These are phyloP conservation scores for Drosophila melanosoma DNA, from an alignment of 2,888 invertebrate species.

Conservation along the genomic window DNA sequence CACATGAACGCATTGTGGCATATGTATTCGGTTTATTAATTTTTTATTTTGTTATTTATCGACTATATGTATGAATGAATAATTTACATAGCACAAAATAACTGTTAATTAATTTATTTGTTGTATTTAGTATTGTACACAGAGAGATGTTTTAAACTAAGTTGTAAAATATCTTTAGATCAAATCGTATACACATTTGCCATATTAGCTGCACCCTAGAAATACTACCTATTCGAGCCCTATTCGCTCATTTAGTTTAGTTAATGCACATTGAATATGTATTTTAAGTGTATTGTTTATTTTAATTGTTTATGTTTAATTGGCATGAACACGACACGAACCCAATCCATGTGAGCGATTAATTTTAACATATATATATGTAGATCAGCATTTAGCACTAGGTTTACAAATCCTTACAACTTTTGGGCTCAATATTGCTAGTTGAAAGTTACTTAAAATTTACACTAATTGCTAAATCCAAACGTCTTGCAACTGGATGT, in stretches of 20 bases:
- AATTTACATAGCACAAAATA: constrained; percentile 30
- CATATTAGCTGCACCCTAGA: constrained; percentile 31
- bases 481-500: constrained; percentile 8
- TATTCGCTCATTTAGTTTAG: constrained; percentile 46
- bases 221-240: constrained; percentile 28
- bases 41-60: constrained; percentile 19
- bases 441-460: constrained; percentile 38
- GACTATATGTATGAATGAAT: constrained; percentile 21
- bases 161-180: constrained; percentile 50
- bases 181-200: constrained; percentile 66
- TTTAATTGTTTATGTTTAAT: constrained; percentile 13
- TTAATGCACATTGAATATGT: constrained; percentile 56
- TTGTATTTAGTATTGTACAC: constrained; percentile 51
- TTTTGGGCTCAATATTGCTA: constrained; percentile 44
- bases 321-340: constrained; percentile 41
- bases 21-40: constrained; percentile 9
- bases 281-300: constrained; percentile 14
- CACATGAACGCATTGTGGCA: background rate
- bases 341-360: constrained; percentile 47
- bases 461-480: constrained; percentile 36
- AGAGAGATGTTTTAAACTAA: constrained; percentile 45
- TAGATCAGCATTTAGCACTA: constrained; percentile 26
- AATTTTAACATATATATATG: constrained; percentile 14
- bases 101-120: constrained; percentile 33
- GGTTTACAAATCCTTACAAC: constrained; percentile 23